Evolutionary conservation across 2,797 vertebrate species (phyloP).

Genomic region (Neostethus bicornis): DNA sequence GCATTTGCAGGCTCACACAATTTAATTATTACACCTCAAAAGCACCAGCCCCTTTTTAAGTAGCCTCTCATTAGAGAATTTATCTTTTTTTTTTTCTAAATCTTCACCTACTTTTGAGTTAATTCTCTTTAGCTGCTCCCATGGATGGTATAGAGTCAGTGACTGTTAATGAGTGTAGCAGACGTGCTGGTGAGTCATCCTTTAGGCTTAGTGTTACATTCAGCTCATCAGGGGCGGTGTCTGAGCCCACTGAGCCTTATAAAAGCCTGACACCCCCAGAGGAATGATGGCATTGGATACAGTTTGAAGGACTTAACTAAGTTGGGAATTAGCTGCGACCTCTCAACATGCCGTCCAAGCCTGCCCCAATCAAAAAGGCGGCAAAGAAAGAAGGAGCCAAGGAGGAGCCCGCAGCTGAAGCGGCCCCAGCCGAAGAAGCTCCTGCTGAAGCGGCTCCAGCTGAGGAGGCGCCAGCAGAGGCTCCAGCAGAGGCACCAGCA

Average conservation of each 20-base stretch:
- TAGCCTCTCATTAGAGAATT: no score
- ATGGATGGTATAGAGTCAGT: not conserved
- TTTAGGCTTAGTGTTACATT: constrained; percentile 53
- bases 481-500: constrained; percentile 27
- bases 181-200: constrained; percentile 40
- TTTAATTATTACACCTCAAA: no score
- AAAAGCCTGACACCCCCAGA: constrained; percentile 55
- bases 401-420: constrained; percentile 56
- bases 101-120: no score
- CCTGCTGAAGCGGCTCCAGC: constrained; percentile 42
- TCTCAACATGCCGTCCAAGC: constrained; percentile 85
- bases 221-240: constrained; percentile 60
- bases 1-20: no score
- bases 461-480: constrained; percentile 22
- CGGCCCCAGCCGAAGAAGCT: constrained; percentile 27
- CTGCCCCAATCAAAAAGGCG: constrained; percentile 84
- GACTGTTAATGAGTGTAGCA: constrained; percentile 24
- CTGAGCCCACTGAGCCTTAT: constrained; percentile 42
- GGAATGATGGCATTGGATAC: constrained; percentile 63
- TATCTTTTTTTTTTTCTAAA: no score
- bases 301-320: constrained; percentile 65
- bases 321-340: constrained; percentile 74
- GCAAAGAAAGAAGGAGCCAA: constrained; percentile 70
- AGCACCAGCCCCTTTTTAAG: no score
- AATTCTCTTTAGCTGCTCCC: not conserved